A percentile compares a stretch with the other conserved stretches of the same genome.
These are phyloP conservation scores for Anagyrus pseudococci DNA, from an alignment of 2,888 invertebrate genomes.

Conservation along the genomic window DNA sequence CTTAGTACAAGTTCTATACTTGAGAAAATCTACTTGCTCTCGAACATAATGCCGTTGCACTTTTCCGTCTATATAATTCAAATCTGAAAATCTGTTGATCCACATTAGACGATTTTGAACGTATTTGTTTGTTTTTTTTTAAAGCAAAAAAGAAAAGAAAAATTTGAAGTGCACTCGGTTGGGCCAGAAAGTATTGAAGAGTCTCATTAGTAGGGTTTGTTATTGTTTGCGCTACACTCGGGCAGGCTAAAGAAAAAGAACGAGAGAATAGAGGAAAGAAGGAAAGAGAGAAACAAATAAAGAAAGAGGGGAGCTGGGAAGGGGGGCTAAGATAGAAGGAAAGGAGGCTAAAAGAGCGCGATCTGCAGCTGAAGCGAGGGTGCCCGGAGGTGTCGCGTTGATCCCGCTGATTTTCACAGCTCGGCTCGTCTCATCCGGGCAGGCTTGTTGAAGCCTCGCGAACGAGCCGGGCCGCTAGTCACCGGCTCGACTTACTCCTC, in stretches of 20 bases:
- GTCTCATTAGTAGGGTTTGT: conserved; percentile 62
- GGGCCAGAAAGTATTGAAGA: conserved; percentile 53
- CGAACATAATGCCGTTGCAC: too few relatives aligned
- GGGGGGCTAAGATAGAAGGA: too few relatives aligned
- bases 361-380: conserved; percentile 52
- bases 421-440: conserved; percentile 43
- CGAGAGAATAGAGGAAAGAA: conserved; percentile 22
- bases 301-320: conserved; percentile 50
- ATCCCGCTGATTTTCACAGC: conserved; percentile 60
- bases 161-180: conserved; percentile 28
- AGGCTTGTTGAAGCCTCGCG: conserved; percentile 36
- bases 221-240: conserved; percentile 58
- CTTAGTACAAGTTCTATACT: too few relatives aligned
- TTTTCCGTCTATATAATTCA: too few relatives aligned
- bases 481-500: conserved; percentile 39
- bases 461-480: conserved; percentile 34
- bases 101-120: too few relatives aligned
- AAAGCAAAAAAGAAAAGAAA: too few relatives aligned
- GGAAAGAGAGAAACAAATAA: conserved; percentile 37
- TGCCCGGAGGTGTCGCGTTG: conserved; percentile 61
- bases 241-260: conserved; percentile 25
- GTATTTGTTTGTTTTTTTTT: too few relatives aligned
- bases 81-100: too few relatives aligned
- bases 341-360: too few relatives aligned
- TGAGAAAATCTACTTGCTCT: too few relatives aligned